Percentiles rank a stretch among this genome's conserved stretches.
Conservation (phyloP, 2,797 vertebrate genomes). For the Sebastes melanostomus region DNA sequence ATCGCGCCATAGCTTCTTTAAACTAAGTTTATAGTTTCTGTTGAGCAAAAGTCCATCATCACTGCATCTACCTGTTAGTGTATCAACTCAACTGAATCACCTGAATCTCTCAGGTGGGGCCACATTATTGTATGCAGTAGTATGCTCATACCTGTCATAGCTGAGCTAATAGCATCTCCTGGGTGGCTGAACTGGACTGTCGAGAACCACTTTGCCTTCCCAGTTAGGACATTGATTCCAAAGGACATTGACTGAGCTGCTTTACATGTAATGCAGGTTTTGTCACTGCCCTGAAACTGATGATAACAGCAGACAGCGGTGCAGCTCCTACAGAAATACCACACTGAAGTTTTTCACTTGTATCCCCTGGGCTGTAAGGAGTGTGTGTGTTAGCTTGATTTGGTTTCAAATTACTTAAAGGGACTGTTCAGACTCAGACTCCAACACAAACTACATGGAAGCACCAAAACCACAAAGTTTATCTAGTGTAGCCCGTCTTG, state of each 20-base stretch:
- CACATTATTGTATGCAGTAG: background rate
- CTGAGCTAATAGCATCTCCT: background rate
- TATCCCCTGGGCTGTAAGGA: background rate
- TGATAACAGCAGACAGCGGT: background rate
- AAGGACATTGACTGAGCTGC: background rate
- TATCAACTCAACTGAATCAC: background rate
- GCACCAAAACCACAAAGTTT: too few relatives aligned
- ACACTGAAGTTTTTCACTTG: background rate
- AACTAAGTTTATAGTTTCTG: background rate
- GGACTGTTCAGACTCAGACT: too few relatives aligned
- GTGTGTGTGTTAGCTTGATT: background rate
- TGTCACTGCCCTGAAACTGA: background rate
- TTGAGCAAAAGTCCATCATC: background rate
- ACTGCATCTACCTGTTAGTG: background rate
- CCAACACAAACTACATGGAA: too few relatives aligned
- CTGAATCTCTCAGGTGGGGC: background rate
- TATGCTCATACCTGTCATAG: background rate
- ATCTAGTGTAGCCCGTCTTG: too few relatives aligned
- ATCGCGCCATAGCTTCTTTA: background rate
- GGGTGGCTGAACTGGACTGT: conserved; percentile 4
- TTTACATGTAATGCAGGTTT: background rate
- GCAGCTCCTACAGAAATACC: background rate
- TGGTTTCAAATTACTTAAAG: background rate
- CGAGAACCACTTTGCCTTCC: background rate
- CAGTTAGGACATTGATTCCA: background rate